phyloP scores from a whole-genome alignment of 1,140 invertebrate species.

The Orussus abietinus region DNA sequence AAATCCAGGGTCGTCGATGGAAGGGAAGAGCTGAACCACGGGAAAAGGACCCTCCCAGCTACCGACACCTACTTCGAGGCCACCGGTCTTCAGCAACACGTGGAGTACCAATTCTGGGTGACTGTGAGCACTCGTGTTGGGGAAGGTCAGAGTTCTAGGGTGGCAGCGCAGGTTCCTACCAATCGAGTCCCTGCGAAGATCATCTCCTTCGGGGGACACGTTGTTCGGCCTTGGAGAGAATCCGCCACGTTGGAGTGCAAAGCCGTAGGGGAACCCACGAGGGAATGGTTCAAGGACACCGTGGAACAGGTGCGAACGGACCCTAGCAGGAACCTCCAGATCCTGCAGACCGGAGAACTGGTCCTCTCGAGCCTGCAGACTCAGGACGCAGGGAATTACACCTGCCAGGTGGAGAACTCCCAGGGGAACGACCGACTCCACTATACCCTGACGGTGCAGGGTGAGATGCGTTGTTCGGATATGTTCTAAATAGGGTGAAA shows the following conservation, averaged over 20 bases:
- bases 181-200: slow-evolving; percentile 65
- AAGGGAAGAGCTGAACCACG: slow-evolving; percentile 65
- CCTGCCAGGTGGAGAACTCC: slow-evolving; percentile 70
- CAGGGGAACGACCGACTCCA: slow-evolving; percentile 65
- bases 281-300: slow-evolving; percentile 62
- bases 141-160: slow-evolving; percentile 69
- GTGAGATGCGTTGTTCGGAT: no score
- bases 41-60: slow-evolving; percentile 61
- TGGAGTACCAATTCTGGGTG: slow-evolving; percentile 80
- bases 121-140: slow-evolving; percentile 72
- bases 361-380: slow-evolving; percentile 62
- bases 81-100: slow-evolving; percentile 68
- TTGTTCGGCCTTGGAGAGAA: slow-evolving; percentile 64
- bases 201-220: slow-evolving; percentile 64
- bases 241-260: slow-evolving; percentile 62
- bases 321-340: slow-evolving; percentile 57
- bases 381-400: slow-evolving; percentile 70
- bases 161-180: slow-evolving; percentile 61
- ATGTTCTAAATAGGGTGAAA: no score
- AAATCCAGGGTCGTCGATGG: slow-evolving; percentile 65
- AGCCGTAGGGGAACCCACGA: slow-evolving; percentile 63
- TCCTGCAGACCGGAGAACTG: slow-evolving; percentile 62
- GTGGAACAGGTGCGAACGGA: slow-evolving; percentile 47
- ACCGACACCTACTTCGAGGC: slow-evolving; percentile 64
- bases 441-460: slow-evolving; percentile 61